Evolutionary conservation across 2,797 vertebrate species (phyloP).

Genomic region (Cyprinodon diabolis): DNA sequence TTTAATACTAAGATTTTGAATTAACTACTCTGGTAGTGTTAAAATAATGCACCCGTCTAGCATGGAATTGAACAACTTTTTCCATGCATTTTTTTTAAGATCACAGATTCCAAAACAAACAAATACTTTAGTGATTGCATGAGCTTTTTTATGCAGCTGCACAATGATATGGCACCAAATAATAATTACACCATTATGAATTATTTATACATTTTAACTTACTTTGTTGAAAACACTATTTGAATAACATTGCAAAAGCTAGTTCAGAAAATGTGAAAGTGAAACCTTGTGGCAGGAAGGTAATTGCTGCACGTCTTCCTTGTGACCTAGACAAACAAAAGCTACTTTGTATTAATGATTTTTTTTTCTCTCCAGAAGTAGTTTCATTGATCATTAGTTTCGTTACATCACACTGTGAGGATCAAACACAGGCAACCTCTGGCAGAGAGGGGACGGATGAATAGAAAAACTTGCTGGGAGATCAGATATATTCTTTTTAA

Average conservation of each 20-base stretch:
- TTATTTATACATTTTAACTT: constrained; percentile 11
- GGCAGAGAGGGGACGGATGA: constrained; percentile 59
- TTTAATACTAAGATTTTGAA: constrained; percentile 19
- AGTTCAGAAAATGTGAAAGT: constrained; percentile 36
- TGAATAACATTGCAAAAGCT: constrained; percentile 23
- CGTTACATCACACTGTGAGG: constrained; percentile 37
- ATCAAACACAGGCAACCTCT: constrained; percentile 53
- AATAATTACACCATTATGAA: not conserved
- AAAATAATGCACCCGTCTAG: constrained; percentile 24
- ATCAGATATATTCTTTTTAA: constrained; percentile 38
- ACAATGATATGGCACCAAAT: not conserved
- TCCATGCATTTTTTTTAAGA: constrained; percentile 19
- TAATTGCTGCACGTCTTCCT: constrained; percentile 27
- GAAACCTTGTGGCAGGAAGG: constrained; percentile 19
- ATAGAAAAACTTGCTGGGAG: constrained; percentile 43
- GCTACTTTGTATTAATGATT: constrained; percentile 42
- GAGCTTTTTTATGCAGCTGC: not conserved
- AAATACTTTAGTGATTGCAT: not conserved
- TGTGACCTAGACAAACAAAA: constrained; percentile 17
- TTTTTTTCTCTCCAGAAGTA: constrained; percentile 35
- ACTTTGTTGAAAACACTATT: not conserved
- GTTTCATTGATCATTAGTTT: constrained; percentile 43
- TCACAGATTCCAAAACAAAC: not conserved
- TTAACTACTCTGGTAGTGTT: constrained; percentile 24
- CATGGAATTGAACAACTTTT: constrained; percentile 16